phyloP scores from a whole-genome alignment of 1,140 invertebrate species.

The Lordiphosa clarofinis region DNA sequence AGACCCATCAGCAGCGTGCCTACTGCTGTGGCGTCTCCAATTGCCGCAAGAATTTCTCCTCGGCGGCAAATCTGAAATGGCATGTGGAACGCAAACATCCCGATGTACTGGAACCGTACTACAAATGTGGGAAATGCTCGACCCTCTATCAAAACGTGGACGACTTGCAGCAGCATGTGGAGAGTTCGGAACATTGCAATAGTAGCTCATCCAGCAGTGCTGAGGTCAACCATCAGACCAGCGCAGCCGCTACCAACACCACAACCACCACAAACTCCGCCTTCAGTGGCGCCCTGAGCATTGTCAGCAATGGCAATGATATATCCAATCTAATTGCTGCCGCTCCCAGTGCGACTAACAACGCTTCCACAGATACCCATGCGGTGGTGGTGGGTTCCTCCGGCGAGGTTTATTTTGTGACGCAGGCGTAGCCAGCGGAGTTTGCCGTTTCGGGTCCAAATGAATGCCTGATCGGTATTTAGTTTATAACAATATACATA shows the following conservation, averaged over 20 bases:
- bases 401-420: conserved; percentile 69
- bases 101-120: conserved; percentile 50
- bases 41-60: conserved; percentile 74
- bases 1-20: conserved; percentile 81
- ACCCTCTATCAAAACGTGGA: conserved; percentile 59
- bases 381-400: conserved; percentile 59
- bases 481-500: conserved; percentile 30
- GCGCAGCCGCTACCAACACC: conserved; percentile 1
- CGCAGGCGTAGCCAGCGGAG: conserved; percentile 73
- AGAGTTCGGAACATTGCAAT: conserved; percentile 60
- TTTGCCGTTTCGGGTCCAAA: conserved; percentile 46
- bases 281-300: conserved; percentile 64
- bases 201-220: conserved; percentile 6
- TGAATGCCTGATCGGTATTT: conserved; percentile 66
- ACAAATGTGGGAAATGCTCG: conserved; percentile 69
- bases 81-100: conserved; percentile 73
- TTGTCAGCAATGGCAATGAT: conserved; percentile 62
- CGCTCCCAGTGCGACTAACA: conserved; percentile 13
- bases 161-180: conserved; percentile 61
- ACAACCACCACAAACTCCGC: conserved; percentile 23
- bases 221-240: background rate
- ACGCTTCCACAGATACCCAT: conserved; percentile 44
- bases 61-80: conserved; percentile 58
- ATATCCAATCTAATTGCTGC: conserved; percentile 53
- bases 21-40: conserved; percentile 71